These are phyloP conservation scores for Leucopsar rothschildi DNA, from an alignment of 2,113 vertebrate genomes.

Conservation along the genomic window DNA sequence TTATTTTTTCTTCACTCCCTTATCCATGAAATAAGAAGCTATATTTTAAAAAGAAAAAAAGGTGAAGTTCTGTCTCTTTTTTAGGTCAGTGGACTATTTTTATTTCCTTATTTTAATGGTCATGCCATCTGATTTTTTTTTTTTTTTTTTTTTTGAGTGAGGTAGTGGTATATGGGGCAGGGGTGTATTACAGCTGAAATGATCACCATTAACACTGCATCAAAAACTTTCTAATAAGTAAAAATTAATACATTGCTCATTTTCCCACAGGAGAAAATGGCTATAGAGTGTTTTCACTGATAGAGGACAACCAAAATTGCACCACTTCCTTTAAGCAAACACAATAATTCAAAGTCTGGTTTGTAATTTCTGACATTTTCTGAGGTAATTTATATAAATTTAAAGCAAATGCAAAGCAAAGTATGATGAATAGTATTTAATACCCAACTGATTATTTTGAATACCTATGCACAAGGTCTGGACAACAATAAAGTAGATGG, in stretches of 20 bases:
- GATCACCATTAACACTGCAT: not conserved
- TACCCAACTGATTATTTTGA: not conserved
- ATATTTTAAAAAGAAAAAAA: not conserved
- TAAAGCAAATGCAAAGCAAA: not conserved
- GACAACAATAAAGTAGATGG: not conserved
- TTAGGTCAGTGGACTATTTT: not conserved
- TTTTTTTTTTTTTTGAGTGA: not conserved
- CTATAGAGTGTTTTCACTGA: not conserved
- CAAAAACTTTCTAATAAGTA: not conserved
- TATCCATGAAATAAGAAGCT: not conserved
- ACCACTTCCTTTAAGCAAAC: not conserved
- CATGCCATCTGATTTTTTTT: not conserved
- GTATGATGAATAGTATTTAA: not conserved
- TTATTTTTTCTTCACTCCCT: not conserved
- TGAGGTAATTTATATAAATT: not conserved
- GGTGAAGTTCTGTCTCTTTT: not conserved
- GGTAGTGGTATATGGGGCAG: fast-evolving
- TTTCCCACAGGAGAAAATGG: not conserved
- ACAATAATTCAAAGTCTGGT: not conserved
- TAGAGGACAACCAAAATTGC: not conserved
- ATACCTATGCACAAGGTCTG: not conserved
- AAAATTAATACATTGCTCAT: not conserved
- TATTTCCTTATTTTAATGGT: not conserved
- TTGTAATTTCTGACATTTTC: not conserved
- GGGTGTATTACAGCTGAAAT: not conserved